Evolutionary conservation across 1,140 invertebrate species (phyloP).

Genomic region (Temnothorax curvispinosus): DNA sequence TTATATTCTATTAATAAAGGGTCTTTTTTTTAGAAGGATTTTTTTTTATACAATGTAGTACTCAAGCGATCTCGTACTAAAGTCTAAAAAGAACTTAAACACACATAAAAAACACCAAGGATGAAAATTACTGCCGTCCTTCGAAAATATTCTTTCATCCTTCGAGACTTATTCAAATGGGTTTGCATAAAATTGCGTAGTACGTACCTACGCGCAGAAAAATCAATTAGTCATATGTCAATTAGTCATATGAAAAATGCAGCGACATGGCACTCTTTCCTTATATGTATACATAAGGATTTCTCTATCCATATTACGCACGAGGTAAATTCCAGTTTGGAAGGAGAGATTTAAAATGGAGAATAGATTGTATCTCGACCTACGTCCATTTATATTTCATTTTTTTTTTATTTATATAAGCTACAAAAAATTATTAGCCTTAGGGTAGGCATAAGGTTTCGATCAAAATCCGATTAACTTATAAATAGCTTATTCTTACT

Average conservation of each 20-base stretch:
- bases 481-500: neutral
- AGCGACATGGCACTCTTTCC: neutral
- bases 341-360: neutral
- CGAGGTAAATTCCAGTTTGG: neutral
- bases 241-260: neutral
- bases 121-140: neutral
- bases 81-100: neutral
- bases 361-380: neutral
- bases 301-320: neutral
- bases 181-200: neutral
- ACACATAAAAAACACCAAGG: neutral
- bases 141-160: neutral
- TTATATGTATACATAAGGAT: neutral
- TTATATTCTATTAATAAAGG: neutral
- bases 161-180: neutral
- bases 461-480: neutral
- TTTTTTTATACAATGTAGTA: neutral
- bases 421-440: neutral
- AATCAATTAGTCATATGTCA: neutral
- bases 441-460: neutral
- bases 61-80: neutral
- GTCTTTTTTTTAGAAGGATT: neutral
- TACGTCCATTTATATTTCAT: neutral
- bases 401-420: constrained; percentile 1
- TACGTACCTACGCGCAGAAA: neutral